phyloP scores from a whole-genome alignment of 2,113 vertebrate species.

The Ursus arctos region DNA sequence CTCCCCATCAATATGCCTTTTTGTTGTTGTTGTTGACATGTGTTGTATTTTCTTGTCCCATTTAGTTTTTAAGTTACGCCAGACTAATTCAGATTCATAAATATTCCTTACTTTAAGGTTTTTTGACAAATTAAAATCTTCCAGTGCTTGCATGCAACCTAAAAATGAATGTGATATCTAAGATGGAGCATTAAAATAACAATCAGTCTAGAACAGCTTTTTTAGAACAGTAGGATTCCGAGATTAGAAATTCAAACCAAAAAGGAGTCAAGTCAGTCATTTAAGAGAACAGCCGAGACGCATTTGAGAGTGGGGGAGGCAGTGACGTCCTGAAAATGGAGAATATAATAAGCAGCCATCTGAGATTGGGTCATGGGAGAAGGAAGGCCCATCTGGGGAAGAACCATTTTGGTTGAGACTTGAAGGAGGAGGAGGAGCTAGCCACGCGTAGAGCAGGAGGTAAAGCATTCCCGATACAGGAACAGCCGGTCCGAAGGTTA shows the following conservation, averaged over 20 bases:
- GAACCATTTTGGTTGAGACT: background rate
- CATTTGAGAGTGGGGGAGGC: background rate
- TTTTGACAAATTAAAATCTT: background rate
- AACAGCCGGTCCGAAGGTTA: background rate
- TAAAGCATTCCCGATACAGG: background rate
- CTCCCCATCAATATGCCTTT: background rate
- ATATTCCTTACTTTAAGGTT: constrained; percentile 27
- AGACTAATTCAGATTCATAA: constrained; percentile 22
- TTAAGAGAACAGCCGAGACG: background rate
- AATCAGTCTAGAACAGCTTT: background rate
- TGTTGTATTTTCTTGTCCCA: background rate
- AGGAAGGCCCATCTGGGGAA: background rate
- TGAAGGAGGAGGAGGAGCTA: background rate
- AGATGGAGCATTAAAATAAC: constrained; percentile 19
- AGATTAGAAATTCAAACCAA: background rate
- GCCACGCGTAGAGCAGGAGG: background rate
- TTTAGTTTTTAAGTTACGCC: constrained; percentile 56
- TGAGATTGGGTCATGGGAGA: background rate
- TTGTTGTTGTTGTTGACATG: background rate
- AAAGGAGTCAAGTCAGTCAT: background rate
- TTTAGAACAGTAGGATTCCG: background rate
- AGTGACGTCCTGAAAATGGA: background rate
- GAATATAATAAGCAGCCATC: background rate
- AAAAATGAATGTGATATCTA: background rate
- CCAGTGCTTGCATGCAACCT: background rate